Conservation (phyloP, 2,113 vertebrate species). For the Oryctolagus cuniculus region DNA sequence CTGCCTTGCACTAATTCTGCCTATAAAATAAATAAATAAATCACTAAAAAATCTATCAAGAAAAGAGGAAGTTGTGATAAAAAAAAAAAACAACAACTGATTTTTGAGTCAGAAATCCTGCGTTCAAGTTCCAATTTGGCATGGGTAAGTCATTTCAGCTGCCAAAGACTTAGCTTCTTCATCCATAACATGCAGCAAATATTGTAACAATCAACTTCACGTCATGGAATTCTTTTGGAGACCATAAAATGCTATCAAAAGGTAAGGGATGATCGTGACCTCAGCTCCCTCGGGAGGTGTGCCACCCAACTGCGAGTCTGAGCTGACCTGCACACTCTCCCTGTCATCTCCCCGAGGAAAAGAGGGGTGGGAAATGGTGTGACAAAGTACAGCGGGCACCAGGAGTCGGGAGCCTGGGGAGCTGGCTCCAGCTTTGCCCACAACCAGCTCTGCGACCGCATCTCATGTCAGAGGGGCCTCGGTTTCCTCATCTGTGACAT, state of each 20-base stretch:
- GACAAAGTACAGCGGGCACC: conserved; percentile 38
- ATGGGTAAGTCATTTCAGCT: not conserved
- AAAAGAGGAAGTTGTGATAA: not conserved
- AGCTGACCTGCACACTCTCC: conserved; percentile 43
- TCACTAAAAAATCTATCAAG: not conserved
- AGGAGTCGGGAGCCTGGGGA: conserved; percentile 17
- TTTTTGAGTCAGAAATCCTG: not conserved
- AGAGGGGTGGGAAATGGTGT: not conserved
- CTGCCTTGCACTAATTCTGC: no score
- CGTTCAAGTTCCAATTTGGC: not conserved
- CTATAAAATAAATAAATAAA: no score
- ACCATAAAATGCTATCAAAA: not conserved
- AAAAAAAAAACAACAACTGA: not conserved
- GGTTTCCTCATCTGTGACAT: not conserved
- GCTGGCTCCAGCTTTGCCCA: not conserved
- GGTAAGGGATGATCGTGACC: conserved; percentile 47
- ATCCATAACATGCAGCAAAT: not conserved
- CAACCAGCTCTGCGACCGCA: conserved; percentile 11
- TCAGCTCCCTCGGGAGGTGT: conserved; percentile 29
- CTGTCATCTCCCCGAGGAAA: conserved; percentile 42
- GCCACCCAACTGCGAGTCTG: conserved; percentile 16
- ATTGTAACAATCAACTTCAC: not conserved
- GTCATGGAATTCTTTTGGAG: conserved; percentile 42
- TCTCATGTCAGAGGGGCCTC: not conserved
- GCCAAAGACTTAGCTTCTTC: not conserved